Evolutionary conservation across 2,888 invertebrate genomes (phyloP).

Genomic region (Watsonalla binaria): DNA sequence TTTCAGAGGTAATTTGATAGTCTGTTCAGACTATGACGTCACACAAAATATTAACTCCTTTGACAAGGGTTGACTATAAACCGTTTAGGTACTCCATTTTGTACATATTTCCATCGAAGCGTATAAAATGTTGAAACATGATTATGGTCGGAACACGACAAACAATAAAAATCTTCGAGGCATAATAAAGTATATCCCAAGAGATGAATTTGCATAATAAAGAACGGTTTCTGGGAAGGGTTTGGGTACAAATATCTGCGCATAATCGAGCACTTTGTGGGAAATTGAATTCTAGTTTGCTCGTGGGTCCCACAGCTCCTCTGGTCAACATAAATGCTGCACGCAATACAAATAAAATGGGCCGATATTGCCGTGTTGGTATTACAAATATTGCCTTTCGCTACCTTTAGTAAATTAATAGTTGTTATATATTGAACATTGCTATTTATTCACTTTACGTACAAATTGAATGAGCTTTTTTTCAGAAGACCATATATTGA

Average conservation of each 20-base stretch:
- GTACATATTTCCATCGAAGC: background rate
- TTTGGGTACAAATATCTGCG: conserved; percentile 52
- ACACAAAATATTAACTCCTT: background rate
- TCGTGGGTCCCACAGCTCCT: conserved; percentile 8
- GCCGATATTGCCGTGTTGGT: too few relatives aligned
- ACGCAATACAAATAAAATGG: background rate
- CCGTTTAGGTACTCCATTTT: too few relatives aligned
- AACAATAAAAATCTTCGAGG: conserved; percentile 21
- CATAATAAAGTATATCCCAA: conserved; percentile 43
- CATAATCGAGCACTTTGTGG: conserved; percentile 51
- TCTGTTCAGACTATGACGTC: too few relatives aligned
- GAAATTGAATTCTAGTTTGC: conserved; percentile 48
- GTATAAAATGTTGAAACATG: background rate
- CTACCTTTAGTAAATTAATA: too few relatives aligned
- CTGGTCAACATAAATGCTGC: background rate
- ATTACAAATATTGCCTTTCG: too few relatives aligned
- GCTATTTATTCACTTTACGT: too few relatives aligned
- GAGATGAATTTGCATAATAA: conserved; percentile 59
- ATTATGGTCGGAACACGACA: background rate
- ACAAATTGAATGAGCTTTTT: too few relatives aligned
- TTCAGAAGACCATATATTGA: too few relatives aligned
- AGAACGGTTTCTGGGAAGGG: conserved; percentile 40
- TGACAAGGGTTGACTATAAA: background rate
- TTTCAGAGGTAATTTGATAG: too few relatives aligned
- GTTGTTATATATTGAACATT: too few relatives aligned